These are phyloP conservation scores for Leucoraja ocellata DNA, from an alignment of 2,797 vertebrate species.

Conservation along the genomic window DNA sequence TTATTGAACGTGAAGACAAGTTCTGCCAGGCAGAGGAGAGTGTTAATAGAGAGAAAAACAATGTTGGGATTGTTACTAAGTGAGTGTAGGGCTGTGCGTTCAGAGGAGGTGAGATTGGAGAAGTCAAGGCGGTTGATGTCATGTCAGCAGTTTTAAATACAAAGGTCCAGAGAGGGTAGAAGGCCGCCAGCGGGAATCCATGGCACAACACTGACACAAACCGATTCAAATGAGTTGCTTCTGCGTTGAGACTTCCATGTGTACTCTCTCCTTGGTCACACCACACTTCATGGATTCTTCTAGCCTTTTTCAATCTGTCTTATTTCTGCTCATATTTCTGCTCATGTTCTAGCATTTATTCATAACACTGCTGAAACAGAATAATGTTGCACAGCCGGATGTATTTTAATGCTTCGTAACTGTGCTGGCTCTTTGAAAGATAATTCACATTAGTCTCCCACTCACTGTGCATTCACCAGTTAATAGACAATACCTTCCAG, in stretches of 20 bases:
- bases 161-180: too few species aligned
- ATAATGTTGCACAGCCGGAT: not conserved
- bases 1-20: too few species aligned
- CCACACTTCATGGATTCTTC: not conserved
- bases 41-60: too few species aligned
- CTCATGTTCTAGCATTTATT: not conserved
- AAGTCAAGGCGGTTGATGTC: too few species aligned
- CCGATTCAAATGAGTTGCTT: not conserved
- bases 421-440: not conserved
- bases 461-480: not conserved
- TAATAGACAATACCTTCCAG: not conserved
- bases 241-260: not conserved
- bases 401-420: not conserved
- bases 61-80: too few species aligned
- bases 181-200: too few species aligned
- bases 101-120: too few species aligned
- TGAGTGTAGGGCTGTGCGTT: too few species aligned
- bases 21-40: too few species aligned
- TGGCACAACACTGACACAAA: too few species aligned
- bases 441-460: not conserved
- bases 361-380: not conserved
- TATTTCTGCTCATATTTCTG: not conserved
- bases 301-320: not conserved
- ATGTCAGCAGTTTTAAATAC: too few species aligned
- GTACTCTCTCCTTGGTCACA: not conserved